Base-by-base conservation (phyloP, 2,113 vertebrate genomes). In the Mionectes macconnelli region DNA sequence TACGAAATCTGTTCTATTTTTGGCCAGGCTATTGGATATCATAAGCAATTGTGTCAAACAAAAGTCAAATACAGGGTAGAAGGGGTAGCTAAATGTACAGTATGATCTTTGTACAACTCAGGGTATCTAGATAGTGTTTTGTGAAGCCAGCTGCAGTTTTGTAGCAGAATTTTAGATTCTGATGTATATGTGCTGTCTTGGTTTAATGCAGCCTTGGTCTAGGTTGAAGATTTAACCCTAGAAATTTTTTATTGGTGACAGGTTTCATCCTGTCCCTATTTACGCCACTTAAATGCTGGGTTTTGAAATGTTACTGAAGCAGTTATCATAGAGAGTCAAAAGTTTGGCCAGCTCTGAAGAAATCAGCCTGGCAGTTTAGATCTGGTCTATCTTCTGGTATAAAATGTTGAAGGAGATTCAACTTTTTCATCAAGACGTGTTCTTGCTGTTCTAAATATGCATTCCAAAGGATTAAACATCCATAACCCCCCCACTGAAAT, bases 51-150 rank as follows among this genome's bases (percentile, higher is more conserved):
- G 37, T 94, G 85, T n/a, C 80, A 90, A 92, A 73, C 44, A 63
- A n/a, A 96, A 89, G 83, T 84, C 85, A 89, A 90, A 72, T 25
- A 35, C 40, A 42, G 68, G 68, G 68, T 76, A 94, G 83, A 35
- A 75, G 28, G 24, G 33, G 10, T n/a, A 50, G 52, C 40, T 92
- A 39, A 84, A 33, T 23, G 23, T 79, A 30, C 19, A 9, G 45
- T 75, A 17, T 17, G 21, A 21, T 75, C 60, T 67, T 42, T 30
- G 16, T 39, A 70, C 25, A 49, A 33, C 24, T 84, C 8, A 5
- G 12, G 25, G 42, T 24, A 47, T 55, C 24, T 81, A 24, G 27
- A 7, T 5, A 31, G 30, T 5, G 6, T 20, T n/a, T n/a, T 62
- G 59, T 80, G 60, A 81, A 83, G 56, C 13, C 20, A 87, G 12